Base-by-base conservation (phyloP, 2,888 invertebrate genomes). In the Emmelina monodactyla region DNA sequence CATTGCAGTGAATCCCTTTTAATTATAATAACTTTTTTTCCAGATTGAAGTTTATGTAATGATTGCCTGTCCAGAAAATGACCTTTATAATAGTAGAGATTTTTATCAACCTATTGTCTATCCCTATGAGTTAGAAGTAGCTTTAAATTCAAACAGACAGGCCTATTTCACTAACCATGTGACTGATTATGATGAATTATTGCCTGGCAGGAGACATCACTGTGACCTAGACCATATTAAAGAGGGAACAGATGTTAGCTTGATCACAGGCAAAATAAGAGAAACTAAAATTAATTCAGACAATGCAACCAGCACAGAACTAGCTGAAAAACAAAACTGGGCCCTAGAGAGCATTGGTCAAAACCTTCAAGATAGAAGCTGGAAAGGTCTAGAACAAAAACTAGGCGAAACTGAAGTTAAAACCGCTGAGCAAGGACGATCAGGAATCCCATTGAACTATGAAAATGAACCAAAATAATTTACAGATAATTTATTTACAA, bases 31-130 rank as follows among this genome's bases (percentile, higher is more conserved):
- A 4, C 3, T 32, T 14, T 22, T 19, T 34, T 69, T 59, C 33
- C 63, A 92, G 86, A 89, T 98, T 43, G 97, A 98, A 55, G 85
- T 92, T 29, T 99, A 93, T 71, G 92, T 97, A 1, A 83, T 94
- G 52, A 86, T 99, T 34, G 89, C 95, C 0, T 99, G 98, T 59
- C 88, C 95, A 2, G 93, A 96, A 69, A 95, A 92, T 55, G 88
- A 91, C 43, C 82, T 95, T 28, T 88, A 89, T 55, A 89, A 90
- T 55, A 88, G 87, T 32, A 85, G 88, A 49, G 94, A 97, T 36
- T 96, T 91, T 63, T 92, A 90, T 53, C 90, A 89, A 57, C 96
- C 97, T 1, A 86, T 99, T 33, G 87, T 95, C 0, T 93, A 94
- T 14, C 91, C 96, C 0, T 94, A 88, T 64, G 98, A 99, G 70